Base-by-base conservation (phyloP, 30 jellyfish, hydroid and myxozoan species). In the Hydractinia symbiolongicarpus region DNA sequence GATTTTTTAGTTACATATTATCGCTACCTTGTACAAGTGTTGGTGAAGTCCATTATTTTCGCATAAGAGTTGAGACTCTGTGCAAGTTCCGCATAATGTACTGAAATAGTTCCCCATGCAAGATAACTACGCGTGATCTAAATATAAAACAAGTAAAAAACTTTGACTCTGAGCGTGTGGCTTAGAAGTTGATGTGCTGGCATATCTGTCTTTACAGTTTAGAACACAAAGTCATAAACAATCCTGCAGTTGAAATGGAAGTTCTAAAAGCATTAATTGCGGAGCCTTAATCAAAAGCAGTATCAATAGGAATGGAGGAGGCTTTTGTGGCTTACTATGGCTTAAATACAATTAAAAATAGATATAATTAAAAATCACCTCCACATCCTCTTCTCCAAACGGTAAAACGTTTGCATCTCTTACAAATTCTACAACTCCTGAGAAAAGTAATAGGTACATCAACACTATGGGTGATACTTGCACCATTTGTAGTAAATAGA, bases 91-190 rank as follows among this genome's bases (percentile, higher is more conserved):
- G 56, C 44, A 53, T 71, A 71, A 53, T 71, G 80, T 49, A 71
- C 80, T 71, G 80, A 55, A 71, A 71, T 53, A 14, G 80, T 19
- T 8, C 80, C 80, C 80, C 80, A 71, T 20, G 80, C 51, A 8
- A 71, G 54, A 20, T 71, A 71, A 15, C 80, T 71, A 60, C 80
- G 51, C 40, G 80, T 50, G 15, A 71, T 71, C 80, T 71, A 50
- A 4, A 50, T 20, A 20, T 13, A 20, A 71, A 15, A 64, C 6
- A 6, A 30, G 44, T 30, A 30, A 30, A 30, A 30, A 1, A 30
- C 44, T 30, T 30, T 30, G 44, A 30, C 44, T 30, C 44, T 30
- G 44, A 30, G 44, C 44, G 44, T 30, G 2, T 30, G 44, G 44
- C 2, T 30, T 30, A 30, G 44, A 30, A 30, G 44, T 30, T 30